Evolutionary conservation across 92 coral and sea anemone species (phyloP), one percentile per base, ranked within the genome.

Genomic region (Siderastrea siderea): DNA sequence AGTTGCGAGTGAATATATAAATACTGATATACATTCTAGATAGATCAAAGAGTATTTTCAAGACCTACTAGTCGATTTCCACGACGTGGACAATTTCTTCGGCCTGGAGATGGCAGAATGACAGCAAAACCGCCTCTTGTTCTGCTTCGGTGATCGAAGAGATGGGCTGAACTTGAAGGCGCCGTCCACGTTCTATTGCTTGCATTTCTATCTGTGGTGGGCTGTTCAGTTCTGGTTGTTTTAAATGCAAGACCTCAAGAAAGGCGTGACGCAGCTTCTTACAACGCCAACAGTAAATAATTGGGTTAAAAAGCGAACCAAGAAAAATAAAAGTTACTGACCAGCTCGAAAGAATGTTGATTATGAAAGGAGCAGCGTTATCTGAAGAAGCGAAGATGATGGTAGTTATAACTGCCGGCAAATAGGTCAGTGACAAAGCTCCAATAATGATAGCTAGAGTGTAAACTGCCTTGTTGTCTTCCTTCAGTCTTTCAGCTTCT

Each of bases 251-350:
- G 3, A 71, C 14, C 55, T 71, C 44, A 71, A 48, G 38, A 14
- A 71, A 71, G 13, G 55, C 75, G n/a, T n/a, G 46, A 15, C 65
- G 79, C 51, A 74, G 65, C 49, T 75, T 54, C n/a, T 53, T 17
- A 3, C 2, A 7, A 2, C 79, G 65, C 62, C 46, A 53, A 14
- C 38, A 75, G 51, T 53, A 75, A 54, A 75, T 54, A 7, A 75
- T 19, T 16, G 79, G 79, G 63, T 74, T 74, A 44, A 51, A 7
- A 10, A 74, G 79, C 19, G 79, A 74, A n/a, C 62, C 61, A 3
- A 74, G 47, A 1, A n/a, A n/a, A 11, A 51, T n/a, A 5, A 26
- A 52, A 0, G 61, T 5, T 3, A 5, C 19, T 17, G 47, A 50
- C 79, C 79, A 74, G 7, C 46, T 52, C 44, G 7, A n/a, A 0